Evolutionary conservation across 2,113 vertebrate species (phyloP).

Genomic region (Excalfactoria chinensis): DNA sequence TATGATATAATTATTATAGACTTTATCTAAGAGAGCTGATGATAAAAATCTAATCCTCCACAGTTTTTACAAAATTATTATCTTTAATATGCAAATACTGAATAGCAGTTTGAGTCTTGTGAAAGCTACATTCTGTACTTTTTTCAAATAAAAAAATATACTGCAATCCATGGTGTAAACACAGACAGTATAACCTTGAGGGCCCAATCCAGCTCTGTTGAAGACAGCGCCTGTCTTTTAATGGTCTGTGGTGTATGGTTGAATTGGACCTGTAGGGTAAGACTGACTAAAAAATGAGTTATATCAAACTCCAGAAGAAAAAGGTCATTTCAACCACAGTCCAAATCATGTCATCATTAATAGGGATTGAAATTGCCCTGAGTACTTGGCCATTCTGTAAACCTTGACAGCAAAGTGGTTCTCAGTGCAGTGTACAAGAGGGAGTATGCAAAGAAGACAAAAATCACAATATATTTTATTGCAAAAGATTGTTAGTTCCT

Average conservation of each 20-base stretch:
- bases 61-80: neutral
- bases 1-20: neutral
- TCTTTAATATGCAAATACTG: neutral
- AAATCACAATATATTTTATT: neutral
- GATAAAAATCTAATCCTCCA: neutral
- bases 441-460: neutral
- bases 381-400: neutral
- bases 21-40: neutral
- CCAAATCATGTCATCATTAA: constrained; percentile 16
- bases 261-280: constrained; percentile 19
- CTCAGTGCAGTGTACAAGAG: neutral
- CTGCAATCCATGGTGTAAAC: neutral
- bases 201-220: neutral
- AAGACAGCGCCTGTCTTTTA: constrained; percentile 12
- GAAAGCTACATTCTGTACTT: neutral
- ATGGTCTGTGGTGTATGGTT: neutral
- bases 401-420: neutral
- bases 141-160: neutral
- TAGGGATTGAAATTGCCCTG: neutral
- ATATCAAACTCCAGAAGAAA: neutral
- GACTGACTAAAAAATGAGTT: constrained; percentile 39
- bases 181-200: neutral
- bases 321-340: neutral
- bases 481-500: neutral
- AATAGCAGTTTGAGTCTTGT: neutral